Base-by-base conservation (phyloP, 92 coral and sea anemone genomes). In the Zoanthus sansibaricus region DNA sequence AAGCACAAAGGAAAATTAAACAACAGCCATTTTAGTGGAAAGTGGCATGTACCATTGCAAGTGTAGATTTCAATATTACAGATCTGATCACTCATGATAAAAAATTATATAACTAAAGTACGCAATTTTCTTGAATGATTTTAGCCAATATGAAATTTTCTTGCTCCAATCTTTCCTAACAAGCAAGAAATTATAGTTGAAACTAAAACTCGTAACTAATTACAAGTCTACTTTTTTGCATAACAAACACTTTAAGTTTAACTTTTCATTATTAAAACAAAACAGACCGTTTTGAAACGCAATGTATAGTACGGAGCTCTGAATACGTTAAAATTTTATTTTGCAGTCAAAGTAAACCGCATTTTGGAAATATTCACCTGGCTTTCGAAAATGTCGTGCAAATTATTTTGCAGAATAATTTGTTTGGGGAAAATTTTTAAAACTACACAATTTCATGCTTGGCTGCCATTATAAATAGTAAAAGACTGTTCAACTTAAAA, bases 201-300 rank as follows among this genome's bases (percentile, higher is more conserved):
- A n/a, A 9, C 17, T n/a, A 15, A 7, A n/a, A 55, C 16, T 58
- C 52, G 10, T 37, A 17, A 18, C 42, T 37, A 37, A 62, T 9
- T 17, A 18, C 55, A 49, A 7, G 69, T 20, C 6, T 62, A 68
- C 59, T 80, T 21, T 87, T 62, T 62, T 87, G 84, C 85, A 87
- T 78, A 87, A 45, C 75, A 82, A 62, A 64, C 78, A 76, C 11
- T 12, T 25, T 52, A 58, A 59, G 25, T 25, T 25, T 25, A 74
- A 75, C 9, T 5, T 64, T 48, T 31, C 51, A 7, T 15, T 15
- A 7, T 15, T 15, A 3, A 6, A 6, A 68, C 25, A 69, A 42
- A 64, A 77, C 25, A 37, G 14, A 14, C 66, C 30, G 21, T 4
- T 33, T 51, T 71, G 44, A 20, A 71, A n/a, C 51, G 73, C 20